phyloP scores from a whole-genome alignment of 2,113 vertebrate genomes.

The Pelodiscus sinensis region DNA sequence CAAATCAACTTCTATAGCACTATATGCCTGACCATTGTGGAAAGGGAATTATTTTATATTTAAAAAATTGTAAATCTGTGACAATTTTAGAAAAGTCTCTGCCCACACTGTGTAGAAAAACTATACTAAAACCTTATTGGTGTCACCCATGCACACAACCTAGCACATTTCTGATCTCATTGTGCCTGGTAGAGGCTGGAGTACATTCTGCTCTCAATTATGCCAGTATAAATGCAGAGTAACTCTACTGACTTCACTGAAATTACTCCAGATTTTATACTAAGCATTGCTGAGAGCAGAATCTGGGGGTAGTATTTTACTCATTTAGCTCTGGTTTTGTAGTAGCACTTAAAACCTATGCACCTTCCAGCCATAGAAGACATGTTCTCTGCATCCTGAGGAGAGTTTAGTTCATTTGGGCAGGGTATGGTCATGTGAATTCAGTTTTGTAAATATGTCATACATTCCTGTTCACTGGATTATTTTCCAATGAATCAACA shows the following conservation, averaged over 20 bases:
- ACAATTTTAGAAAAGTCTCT: neutral
- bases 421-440: neutral
- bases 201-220: neutral
- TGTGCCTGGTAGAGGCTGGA: neutral
- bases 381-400: rapidly evolving
- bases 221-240: neutral
- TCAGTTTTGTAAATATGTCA: conserved; percentile 42
- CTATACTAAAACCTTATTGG: neutral
- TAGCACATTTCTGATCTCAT: neutral
- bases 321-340: neutral
- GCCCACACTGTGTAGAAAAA: neutral
- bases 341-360: neutral
- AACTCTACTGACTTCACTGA: neutral
- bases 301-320: neutral
- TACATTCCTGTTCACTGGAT: conserved; percentile 28
- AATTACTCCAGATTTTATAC: rapidly evolving
- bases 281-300: neutral
- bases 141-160: neutral
- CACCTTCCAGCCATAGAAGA: neutral
- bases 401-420: neutral
- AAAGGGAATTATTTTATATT: neutral
- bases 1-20: neutral
- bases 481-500: conserved; percentile 39
- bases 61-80: neutral
- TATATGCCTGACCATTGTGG: neutral